Evolutionary conservation across 1,140 invertebrate genomes (phyloP).

Genomic region (Rhyzopertha dominica): DNA sequence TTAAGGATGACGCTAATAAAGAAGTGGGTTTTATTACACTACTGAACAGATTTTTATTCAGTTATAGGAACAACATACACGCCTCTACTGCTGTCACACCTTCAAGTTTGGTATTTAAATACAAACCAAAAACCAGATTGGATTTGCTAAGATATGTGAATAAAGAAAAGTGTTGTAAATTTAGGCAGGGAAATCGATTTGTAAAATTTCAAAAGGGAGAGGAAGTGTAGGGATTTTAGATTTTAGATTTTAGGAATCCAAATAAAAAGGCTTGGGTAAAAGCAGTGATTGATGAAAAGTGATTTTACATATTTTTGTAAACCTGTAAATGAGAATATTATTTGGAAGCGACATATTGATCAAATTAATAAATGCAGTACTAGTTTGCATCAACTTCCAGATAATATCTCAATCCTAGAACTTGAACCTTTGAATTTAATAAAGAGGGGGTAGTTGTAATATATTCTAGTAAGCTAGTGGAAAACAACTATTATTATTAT

Average conservation of each 20-base stretch:
- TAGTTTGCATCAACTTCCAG: neutral
- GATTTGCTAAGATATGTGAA: too few species aligned
- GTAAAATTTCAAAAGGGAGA: slow-evolving; percentile 21
- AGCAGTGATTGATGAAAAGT: slow-evolving; percentile 13
- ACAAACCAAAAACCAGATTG: too few species aligned
- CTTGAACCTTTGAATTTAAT: too few species aligned
- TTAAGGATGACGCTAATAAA: slow-evolving; percentile 11
- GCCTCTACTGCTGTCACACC: slow-evolving; percentile 22
- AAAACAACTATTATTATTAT: too few species aligned
- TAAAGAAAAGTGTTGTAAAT: slow-evolving; percentile 14
- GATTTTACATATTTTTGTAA: slow-evolving; percentile 21
- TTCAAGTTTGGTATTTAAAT: too few species aligned
- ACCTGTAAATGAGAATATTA: slow-evolving; percentile 7
- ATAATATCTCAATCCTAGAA: too few species aligned
- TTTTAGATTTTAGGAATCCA: slow-evolving; percentile 24
- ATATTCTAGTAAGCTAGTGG: too few species aligned
- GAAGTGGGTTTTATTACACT: slow-evolving; percentile 12
- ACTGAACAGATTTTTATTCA: slow-evolving; percentile 25
- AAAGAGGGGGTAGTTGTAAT: too few species aligned
- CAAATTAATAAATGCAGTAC: slow-evolving; percentile 13
- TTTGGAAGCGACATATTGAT: slow-evolving; percentile 10
- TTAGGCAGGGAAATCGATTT: slow-evolving; percentile 19
- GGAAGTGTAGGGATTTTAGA: slow-evolving; percentile 24
- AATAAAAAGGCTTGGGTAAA: slow-evolving; percentile 21
- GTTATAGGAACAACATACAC: slow-evolving; percentile 21